A percentile compares a stretch with the other conserved stretches of the same genome.
These are phyloP conservation scores for Drosophila guanche DNA, from an alignment of 1,140 invertebrate genomes.

Conservation along the genomic window DNA sequence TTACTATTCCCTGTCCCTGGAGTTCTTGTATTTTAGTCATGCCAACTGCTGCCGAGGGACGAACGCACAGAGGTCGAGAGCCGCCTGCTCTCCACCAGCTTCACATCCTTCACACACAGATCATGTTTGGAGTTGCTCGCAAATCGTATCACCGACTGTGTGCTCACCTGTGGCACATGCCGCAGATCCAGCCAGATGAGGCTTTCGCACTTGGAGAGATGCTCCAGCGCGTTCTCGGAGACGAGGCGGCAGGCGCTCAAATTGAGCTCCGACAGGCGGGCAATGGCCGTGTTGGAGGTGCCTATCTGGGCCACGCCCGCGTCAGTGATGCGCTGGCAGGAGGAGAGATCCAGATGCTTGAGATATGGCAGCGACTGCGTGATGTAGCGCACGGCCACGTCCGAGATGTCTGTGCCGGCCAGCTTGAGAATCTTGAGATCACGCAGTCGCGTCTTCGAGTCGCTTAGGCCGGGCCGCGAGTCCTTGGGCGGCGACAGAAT, in stretches of 20 bases:
- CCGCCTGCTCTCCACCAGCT: constrained; percentile 86
- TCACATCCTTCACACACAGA: constrained; percentile 90
- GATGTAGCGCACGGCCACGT: constrained; percentile 92
- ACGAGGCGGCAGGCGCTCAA: constrained; percentile 92
- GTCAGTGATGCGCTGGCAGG: constrained; percentile 93
- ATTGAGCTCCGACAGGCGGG: constrained; percentile 87
- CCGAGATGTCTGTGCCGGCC: constrained; percentile 94
- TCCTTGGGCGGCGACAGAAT: constrained; percentile 93
- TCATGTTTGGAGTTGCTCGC: constrained; percentile 90
- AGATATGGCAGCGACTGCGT: constrained; percentile 90
- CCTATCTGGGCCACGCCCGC: constrained; percentile 94
- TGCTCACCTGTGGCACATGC: constrained; percentile 90
- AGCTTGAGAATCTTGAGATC: constrained; percentile 90
- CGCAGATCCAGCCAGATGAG: constrained; percentile 89
- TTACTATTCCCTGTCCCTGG: too few relatives aligned
- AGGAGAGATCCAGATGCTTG: constrained; percentile 91
- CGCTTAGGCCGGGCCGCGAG: constrained; percentile 91
- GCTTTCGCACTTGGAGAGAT: constrained; percentile 87
- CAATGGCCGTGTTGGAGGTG: constrained; percentile 83
- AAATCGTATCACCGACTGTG: constrained; percentile 91
- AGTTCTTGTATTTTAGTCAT: constrained; percentile 46
- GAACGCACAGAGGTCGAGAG: constrained; percentile 20
- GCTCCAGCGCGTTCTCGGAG: constrained; percentile 91
- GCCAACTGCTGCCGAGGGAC: constrained; percentile 37
- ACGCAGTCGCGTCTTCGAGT: constrained; percentile 91